These are phyloP conservation scores for Andrena praecox DNA, from an alignment of 2,888 invertebrate genomes.

Conservation along the genomic window DNA sequence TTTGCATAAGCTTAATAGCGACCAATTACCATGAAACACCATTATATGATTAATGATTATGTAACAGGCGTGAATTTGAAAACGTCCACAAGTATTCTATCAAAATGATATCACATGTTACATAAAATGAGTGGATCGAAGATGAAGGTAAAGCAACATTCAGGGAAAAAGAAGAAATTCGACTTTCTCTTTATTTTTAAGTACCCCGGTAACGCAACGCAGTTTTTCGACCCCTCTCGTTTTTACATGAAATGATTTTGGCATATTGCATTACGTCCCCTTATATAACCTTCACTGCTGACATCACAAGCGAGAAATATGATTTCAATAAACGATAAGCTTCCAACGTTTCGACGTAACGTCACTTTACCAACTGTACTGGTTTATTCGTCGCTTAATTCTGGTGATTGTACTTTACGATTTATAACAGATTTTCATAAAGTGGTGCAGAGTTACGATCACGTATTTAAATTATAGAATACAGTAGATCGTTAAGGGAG, in stretches of 20 bases:
- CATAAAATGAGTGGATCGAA: slow-evolving; percentile 10
- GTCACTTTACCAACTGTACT: neutral
- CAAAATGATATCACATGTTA: slow-evolving; percentile 22
- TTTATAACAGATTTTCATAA: too few relatives aligned
- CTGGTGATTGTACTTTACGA: neutral
- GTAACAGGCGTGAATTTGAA: neutral
- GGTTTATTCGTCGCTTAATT: neutral
- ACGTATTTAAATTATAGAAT: too few relatives aligned
- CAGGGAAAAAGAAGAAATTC: slow-evolving; percentile 25
- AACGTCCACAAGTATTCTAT: neutral
- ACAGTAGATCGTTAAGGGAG: too few relatives aligned
- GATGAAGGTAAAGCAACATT: slow-evolving; percentile 13
- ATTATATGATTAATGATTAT: neutral
- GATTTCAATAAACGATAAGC: neutral
- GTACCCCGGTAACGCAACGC: neutral
- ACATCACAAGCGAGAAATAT: slow-evolving; percentile 1
- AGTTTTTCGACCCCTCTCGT: slow-evolving; percentile 6
- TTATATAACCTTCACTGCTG: slow-evolving; percentile 21
- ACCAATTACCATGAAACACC: too few relatives aligned
- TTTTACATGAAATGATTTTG: slow-evolving; percentile 3
- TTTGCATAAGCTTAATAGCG: too few relatives aligned
- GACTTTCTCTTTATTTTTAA: slow-evolving; percentile 51
- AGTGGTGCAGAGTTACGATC: too few relatives aligned
- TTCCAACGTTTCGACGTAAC: neutral
- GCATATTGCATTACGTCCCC: neutral